phyloP scores from a whole-genome alignment of 2,113 vertebrate genomes.

The Clupea harengus region DNA sequence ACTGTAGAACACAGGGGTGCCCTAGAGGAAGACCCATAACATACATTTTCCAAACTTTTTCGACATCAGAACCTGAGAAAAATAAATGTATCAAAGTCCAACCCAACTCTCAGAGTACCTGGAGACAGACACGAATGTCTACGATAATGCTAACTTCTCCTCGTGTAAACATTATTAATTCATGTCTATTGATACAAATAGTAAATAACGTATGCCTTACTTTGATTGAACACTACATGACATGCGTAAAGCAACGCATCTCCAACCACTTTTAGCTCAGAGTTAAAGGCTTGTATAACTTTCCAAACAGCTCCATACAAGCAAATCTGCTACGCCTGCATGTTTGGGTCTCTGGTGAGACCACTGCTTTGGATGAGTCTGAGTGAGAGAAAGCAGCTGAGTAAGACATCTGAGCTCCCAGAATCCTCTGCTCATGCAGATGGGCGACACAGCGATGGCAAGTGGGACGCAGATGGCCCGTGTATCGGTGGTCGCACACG shows the following conservation, averaged over 20 bases:
- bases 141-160: not conserved
- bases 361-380: not conserved
- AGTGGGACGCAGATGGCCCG: not conserved
- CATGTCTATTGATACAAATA: not conserved
- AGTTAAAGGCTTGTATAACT: not conserved
- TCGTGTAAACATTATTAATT: not conserved
- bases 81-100: not conserved
- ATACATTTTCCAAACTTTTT: not conserved
- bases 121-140: not conserved
- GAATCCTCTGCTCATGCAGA: not conserved
- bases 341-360: not conserved
- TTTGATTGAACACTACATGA: not conserved
- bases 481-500: not conserved
- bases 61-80: not conserved
- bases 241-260: not conserved
- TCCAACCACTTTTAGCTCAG: not conserved
- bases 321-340: not conserved
- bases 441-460: not conserved
- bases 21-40: not conserved
- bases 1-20: not conserved
- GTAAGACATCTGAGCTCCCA: not conserved
- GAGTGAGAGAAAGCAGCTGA: not conserved
- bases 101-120: not conserved
- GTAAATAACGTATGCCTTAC: not conserved
- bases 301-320: not conserved